Evolutionary conservation across 1,140 invertebrate species (phyloP), one percentile per base, ranked within the genome.

Genomic region (Drosophila pandora): DNA sequence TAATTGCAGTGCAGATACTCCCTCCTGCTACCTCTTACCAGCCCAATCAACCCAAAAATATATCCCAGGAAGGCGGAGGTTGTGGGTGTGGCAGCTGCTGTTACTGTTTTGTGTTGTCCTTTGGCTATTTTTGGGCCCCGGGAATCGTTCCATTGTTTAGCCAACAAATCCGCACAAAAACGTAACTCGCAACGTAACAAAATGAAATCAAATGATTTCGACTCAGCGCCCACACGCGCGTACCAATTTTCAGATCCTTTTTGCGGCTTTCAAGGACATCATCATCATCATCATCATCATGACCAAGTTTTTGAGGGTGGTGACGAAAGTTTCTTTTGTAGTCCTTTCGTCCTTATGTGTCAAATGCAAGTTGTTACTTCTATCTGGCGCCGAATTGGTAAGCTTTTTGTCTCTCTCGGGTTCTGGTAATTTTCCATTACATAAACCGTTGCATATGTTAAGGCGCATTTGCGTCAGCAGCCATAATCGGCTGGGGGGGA

Each of bases 401-500:
- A 28, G 53, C 52, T 69, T 67, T 48, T 69, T 68, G 61, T 47
- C 12, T 34, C n/a, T 34, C 7, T 25, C 13, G 64, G 17, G 17
- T 17, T 48, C 43, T 63, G 76, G 68, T 85, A 70, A 70, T 77
- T 80, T 84, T 85, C 64, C 81, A 74, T 85, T 85, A 85, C 54
- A 77, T 80, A 85, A 85, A 65, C 21, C 32, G 49, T 53, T 72
- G 52, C 68, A 59, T 79, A 59, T 76, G 73, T 65, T 74, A 28
- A 52, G 59, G 47, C 68, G 68, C 77, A 76, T 77, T 76, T 84
- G 68, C 81, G 76, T 84, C 56, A 85, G 34, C 58, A 74, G 54
- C 17, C 5, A 43, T 17, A 17, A 17, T 17, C 17, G 17, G 13
- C 41, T 17, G 13, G 7, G 41, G 59, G 25, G 3, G 10, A 56